Conservation (phyloP, 2,888 invertebrate genomes). For the Tipula lateralis region DNA sequence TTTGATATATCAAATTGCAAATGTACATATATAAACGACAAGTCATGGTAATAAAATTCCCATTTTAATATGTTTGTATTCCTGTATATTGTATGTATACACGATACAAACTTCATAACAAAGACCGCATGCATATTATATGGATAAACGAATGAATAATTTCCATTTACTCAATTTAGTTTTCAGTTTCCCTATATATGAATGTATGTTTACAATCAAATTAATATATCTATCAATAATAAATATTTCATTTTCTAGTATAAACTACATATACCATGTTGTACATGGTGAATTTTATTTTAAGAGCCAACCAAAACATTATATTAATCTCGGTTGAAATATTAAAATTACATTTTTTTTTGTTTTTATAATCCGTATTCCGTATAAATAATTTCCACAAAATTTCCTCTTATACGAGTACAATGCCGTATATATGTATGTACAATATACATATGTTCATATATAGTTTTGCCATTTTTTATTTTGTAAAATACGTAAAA, state of each 20-base stretch:
- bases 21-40: background rate
- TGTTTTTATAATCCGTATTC: background rate
- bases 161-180: background rate
- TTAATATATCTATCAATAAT: background rate
- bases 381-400: background rate
- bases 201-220: background rate
- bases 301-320: background rate
- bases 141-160: background rate
- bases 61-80: background rate
- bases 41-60: background rate
- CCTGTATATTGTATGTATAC: background rate
- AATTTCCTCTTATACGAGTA: background rate
- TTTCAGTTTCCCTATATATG: background rate
- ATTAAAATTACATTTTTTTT: slow-evolving; percentile 14
- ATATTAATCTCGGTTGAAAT: background rate
- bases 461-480: background rate
- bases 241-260: slow-evolving; percentile 14
- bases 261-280: too few species aligned
- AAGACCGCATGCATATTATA: background rate
- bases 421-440: background rate
- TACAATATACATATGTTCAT: background rate
- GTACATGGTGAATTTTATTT: background rate
- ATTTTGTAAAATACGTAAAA: background rate
- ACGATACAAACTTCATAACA: background rate
- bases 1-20: background rate